Percentiles rank a stretch among this genome's conserved stretches.
These are phyloP conservation scores for Sinocyclocheilus maitianheensis DNA, from an alignment of 2,113 vertebrate genomes.

Conservation along the genomic window DNA sequence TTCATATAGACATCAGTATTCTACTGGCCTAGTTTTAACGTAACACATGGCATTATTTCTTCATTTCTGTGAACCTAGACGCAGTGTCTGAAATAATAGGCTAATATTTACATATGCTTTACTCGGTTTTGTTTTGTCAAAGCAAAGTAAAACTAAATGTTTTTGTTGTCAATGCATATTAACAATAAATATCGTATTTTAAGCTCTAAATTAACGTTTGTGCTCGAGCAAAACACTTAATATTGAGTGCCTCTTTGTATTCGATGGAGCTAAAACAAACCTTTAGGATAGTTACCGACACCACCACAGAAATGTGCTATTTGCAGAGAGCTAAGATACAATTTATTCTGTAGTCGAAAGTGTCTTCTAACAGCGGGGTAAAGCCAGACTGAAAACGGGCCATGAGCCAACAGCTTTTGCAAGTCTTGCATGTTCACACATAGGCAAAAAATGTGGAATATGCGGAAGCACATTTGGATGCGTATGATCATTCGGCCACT, in stretches of 20 bases:
- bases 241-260: not conserved
- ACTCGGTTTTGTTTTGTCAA: not conserved
- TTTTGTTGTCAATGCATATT: too few relatives aligned
- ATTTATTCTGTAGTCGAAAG: not conserved
- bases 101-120: not conserved
- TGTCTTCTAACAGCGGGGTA: not conserved
- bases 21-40: conserved; percentile 45
- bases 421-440: too few relatives aligned
- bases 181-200: too few relatives aligned
- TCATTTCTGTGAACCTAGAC: not conserved
- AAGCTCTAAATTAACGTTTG: not conserved
- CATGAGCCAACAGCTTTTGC: not conserved
- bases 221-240: not conserved
- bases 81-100: not conserved
- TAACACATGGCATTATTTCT: not conserved
- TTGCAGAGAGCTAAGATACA: not conserved
- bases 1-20: conserved; percentile 26
- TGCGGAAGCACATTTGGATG: too few relatives aligned
- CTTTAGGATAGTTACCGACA: not conserved
- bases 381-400: not conserved
- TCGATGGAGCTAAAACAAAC: not conserved
- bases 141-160: not conserved
- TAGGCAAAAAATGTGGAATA: too few relatives aligned
- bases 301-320: not conserved
- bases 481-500: not conserved